phyloP scores from a whole-genome alignment of 2,888 invertebrate genomes.

The Thysanoteuthis rhombus region DNA sequence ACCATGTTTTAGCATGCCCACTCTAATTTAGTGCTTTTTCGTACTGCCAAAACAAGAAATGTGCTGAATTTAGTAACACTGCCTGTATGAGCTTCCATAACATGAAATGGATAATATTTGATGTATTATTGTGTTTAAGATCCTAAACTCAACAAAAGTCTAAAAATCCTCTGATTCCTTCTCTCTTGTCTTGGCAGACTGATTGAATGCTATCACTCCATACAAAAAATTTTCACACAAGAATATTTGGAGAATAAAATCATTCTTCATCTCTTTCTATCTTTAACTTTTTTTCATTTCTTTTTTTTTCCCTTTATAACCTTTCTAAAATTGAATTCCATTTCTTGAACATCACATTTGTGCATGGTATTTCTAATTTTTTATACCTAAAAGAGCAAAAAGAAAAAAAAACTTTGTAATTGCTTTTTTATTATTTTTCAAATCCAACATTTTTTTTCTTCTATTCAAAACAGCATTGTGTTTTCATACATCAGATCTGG shows the following conservation, averaged over 20 bases:
- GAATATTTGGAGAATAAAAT: background rate
- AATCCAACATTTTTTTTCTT: background rate
- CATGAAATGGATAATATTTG: too few relatives aligned
- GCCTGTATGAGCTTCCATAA: too few relatives aligned
- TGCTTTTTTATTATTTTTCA: constrained; percentile 1
- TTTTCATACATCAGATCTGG: background rate
- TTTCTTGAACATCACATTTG: background rate
- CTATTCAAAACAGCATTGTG: background rate
- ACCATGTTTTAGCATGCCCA: too few relatives aligned
- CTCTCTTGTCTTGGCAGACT: constrained; percentile 12
- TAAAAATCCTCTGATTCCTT: background rate
- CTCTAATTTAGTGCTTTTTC: too few relatives aligned
- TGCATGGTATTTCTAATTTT: constrained; percentile 12
- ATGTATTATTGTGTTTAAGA: too few relatives aligned
- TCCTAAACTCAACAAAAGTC: too few relatives aligned
- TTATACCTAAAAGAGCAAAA: background rate
- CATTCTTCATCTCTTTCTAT: background rate
- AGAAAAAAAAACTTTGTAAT: background rate
- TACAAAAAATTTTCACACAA: background rate
- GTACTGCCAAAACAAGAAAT: too few relatives aligned
- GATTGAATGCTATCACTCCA: background rate
- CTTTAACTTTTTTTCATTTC: too few relatives aligned
- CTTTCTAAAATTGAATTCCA: background rate
- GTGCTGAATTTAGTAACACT: too few relatives aligned
- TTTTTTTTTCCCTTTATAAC: background rate